Base-by-base conservation (phyloP, 2,113 vertebrate genomes). In the Solea senegalensis region DNA sequence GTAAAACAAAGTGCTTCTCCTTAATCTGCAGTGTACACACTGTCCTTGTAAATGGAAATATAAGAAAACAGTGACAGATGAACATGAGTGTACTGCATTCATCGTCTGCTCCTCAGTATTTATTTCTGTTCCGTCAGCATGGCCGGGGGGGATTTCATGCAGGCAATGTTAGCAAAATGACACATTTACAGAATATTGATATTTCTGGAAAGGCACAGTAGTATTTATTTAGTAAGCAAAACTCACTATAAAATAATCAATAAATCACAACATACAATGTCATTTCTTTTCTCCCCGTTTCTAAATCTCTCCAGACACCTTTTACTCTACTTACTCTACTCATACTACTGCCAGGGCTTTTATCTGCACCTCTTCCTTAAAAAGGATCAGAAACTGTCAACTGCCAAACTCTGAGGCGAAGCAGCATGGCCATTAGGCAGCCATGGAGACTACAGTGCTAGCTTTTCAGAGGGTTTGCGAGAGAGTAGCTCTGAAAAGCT, bases 361-460 rank as follows among this genome's bases (percentile, higher is more conserved):
- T 80, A 84, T 86, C 76, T 76, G 68, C 72, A 86, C 83, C 80
- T 89, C 70, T 83, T 78, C 57, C 81, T 85, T 84, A 83, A 86
- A 89, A 85, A 80, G 78, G 84, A 91, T 92, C 85, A 89, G 81
- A 88, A 87, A 81, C 87, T 84, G 84, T 89, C 91, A 87, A 86
- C 87, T 82, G 87, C 83, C 83, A 85, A 85, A 86, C 66, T 80
- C 74, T 81, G 88, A 88, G 82, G 83, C 76, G 86, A 65, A 72
- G 88, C 77, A 81, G 76, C 74, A 49, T 61, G 86, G 88, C 89
- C 89, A 91, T 91, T 92, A 92, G 88, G 81, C 81, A 86, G 44
- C 83, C 68, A 40, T 12, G 27, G 84, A 88, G 84, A 74, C 76
- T 56, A 72, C 74, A 71, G 78, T 53, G 88, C 79, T 81, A 60